Conservation (phyloP, 1,140 invertebrate species). For the Daktulosphaira vitifoliae region DNA sequence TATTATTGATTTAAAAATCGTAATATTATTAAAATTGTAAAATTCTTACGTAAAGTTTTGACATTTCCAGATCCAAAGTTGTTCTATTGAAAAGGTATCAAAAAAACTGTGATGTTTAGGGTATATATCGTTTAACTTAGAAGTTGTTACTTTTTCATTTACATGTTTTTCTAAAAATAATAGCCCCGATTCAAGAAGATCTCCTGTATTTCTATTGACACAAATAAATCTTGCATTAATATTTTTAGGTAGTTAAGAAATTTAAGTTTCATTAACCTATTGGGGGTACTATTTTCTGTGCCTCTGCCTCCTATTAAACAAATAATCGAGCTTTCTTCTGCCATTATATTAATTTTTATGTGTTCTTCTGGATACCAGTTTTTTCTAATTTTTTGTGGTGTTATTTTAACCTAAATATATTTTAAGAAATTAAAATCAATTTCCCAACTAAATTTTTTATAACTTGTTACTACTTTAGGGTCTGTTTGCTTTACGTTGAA, state of each 20-base stretch:
- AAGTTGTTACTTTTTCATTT: slow-evolving; percentile 42
- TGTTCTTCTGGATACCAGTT: slow-evolving; percentile 44
- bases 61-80: slow-evolving; percentile 56
- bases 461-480: slow-evolving; percentile 46
- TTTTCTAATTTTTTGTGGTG: slow-evolving; percentile 19
- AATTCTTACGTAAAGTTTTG: slow-evolving; percentile 55
- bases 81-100: slow-evolving; percentile 43
- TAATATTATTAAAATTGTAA: no score
- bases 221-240: no score
- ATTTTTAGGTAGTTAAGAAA: no score
- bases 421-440: no score
- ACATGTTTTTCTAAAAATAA: slow-evolving; percentile 39
- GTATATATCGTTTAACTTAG: slow-evolving; percentile 43
- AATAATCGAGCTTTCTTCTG: slow-evolving; percentile 49
- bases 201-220: slow-evolving; percentile 5
- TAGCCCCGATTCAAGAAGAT: slow-evolving; percentile 5
- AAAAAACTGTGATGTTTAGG: slow-evolving; percentile 21
- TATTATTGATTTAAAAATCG: no score
- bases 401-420: slow-evolving; percentile 29
- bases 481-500: slow-evolving; percentile 53
- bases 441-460: no score
- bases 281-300: slow-evolving; percentile 33
- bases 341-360: slow-evolving; percentile 48
- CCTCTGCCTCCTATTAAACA: slow-evolving; percentile 49
- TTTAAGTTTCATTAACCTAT: slow-evolving; percentile 19